Evolutionary conservation across 1,140 invertebrate species (phyloP), one percentile per base, ranked within the genome.

Genomic region (Danaus plexippus): DNA sequence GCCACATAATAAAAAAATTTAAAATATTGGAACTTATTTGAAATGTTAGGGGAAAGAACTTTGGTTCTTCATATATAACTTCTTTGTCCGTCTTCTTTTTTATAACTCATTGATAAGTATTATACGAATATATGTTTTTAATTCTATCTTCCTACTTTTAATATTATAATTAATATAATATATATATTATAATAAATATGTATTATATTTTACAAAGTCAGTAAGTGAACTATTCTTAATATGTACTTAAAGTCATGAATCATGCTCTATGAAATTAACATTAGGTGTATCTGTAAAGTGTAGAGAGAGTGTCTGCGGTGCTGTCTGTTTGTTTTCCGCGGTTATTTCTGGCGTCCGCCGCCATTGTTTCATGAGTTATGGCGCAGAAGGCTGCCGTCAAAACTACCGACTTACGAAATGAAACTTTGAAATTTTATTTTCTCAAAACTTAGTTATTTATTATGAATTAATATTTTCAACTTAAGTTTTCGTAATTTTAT

Each of bases 341-440:
- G 72, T 70, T 84, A 84, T 84, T 81, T 75, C 70, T 77, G 76
- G 66, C 69, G 67, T 54, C 41, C 63, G 59, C 66, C 58, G 57
- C 66, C 70, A 76, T 81, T 81, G 78, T 80, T 78, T 71, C 69
- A 71, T 74, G 71, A 80, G 59, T 80, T 80, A 83, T 65, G 57
- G 69, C 55, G 60, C 54, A 13, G 57, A 60, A 77, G 69, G 75
- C 71, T 71, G 75, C 64, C 63, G 47, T 54, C 44, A 57, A 61
- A 57, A 49, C 50, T 57, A 57, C 32, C 11, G 22, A 32, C 22
- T 32, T 32, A 32, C 22, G 22, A 32, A 32, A 3, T 3, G 22
- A 32, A 32, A 32, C 22, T 32, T 32, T 32, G 7, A 32, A 6
- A 32, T 32, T 32, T 32, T 32, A 32, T 32, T 32, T 32, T 32